Conservation (phyloP, 2,797 vertebrate genomes). For the Microhierax caerulescens region DNA sequence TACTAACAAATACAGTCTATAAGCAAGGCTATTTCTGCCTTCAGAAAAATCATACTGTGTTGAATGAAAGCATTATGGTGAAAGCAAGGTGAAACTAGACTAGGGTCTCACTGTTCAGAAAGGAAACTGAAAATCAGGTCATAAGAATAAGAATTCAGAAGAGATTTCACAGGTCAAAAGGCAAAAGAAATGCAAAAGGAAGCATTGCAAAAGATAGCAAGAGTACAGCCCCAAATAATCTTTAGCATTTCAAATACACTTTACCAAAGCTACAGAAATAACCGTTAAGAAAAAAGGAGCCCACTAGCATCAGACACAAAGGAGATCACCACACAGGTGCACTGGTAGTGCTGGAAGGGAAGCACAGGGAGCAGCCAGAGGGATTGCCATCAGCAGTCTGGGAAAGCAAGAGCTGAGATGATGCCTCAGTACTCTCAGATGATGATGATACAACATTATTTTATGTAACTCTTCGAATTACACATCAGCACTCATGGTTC, state of each 20-base stretch:
- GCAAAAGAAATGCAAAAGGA: neutral
- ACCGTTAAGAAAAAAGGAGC: neutral
- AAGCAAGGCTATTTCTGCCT: neutral
- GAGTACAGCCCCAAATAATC: neutral
- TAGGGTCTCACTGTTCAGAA: neutral
- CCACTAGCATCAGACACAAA: neutral
- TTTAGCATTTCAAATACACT: neutral
- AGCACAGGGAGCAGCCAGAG: neutral
- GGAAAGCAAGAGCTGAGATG: neutral
- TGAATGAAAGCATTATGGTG: neutral
- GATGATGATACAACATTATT: neutral
- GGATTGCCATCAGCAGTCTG: neutral
- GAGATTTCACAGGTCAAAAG: neutral
- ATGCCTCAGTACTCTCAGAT: neutral
- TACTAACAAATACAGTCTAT: neutral
- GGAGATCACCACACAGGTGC: neutral
- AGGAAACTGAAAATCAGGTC: neutral
- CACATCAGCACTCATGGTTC: neutral
- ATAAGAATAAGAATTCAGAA: neutral
- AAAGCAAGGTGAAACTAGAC: neutral
- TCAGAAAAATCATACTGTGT: neutral
- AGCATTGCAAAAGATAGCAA: neutral
- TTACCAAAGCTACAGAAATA: neutral
- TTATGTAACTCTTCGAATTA: neutral
- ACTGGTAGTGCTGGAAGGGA: fast-evolving